Percentiles rank a stretch among this genome's conserved stretches.
phyloP scores from a whole-genome alignment of 2,797 vertebrate genomes.

The Anas bahamensis region DNA sequence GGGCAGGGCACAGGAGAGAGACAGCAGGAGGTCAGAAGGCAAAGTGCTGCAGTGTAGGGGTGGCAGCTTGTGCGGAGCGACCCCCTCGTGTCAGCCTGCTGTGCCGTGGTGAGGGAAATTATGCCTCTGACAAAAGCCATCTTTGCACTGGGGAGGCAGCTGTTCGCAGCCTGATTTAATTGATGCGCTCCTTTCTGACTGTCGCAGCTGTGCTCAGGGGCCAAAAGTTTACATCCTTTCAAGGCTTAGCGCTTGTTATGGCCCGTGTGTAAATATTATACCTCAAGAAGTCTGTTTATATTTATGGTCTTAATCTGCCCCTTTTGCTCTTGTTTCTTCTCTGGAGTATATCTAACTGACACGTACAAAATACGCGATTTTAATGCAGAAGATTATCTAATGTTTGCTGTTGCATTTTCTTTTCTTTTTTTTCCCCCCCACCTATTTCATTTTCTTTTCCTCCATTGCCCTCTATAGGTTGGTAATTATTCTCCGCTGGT shows the following conservation, averaged over 20 bases:
- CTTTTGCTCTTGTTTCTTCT: background rate
- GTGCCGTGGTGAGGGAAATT: background rate
- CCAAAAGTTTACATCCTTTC: background rate
- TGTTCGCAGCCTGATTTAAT: background rate
- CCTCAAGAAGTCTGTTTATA: background rate
- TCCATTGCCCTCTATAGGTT: slow-evolving; percentile 71
- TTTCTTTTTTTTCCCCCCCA: background rate
- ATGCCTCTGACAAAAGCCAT: background rate
- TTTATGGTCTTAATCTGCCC: background rate
- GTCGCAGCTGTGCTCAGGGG: background rate
- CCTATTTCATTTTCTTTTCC: slow-evolving; percentile 61
- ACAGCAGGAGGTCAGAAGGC: background rate
- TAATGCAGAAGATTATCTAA: background rate
- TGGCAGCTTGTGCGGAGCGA: background rate
- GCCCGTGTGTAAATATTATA: background rate
- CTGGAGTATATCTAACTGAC: background rate
- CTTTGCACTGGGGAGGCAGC: background rate
- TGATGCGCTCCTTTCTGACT: background rate
- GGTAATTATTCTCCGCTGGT: slow-evolving; percentile 54
- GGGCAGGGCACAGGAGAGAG: background rate
- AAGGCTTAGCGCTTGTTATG: background rate
- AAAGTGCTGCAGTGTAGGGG: background rate
- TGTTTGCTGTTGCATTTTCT: background rate
- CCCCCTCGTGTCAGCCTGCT: background rate
- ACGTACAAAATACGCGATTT: background rate